Evolutionary conservation across 2,797 vertebrate genomes (phyloP).

Genomic region (Pelochelys cantorii): DNA sequence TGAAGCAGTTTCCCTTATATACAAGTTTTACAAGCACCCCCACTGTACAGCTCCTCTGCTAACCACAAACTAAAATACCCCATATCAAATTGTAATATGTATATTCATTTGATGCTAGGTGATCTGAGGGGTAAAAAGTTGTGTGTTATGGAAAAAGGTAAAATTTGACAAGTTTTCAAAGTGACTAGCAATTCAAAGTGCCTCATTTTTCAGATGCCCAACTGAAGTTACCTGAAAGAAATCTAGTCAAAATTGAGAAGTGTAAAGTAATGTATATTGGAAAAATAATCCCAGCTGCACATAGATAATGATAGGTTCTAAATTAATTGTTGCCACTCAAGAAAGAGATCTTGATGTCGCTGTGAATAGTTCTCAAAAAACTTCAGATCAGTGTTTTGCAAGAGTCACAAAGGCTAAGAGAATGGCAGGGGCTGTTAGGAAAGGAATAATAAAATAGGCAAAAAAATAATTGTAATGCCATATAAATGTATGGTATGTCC

Average conservation of each 20-base stretch:
- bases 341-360: not conserved
- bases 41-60: too few relatives aligned
- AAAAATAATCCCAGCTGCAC: not conserved
- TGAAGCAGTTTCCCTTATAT: too few relatives aligned
- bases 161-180: not conserved
- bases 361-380: not conserved
- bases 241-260: not conserved
- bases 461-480: not conserved
- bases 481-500: not conserved
- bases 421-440: not conserved
- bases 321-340: not conserved
- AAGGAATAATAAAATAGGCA: not conserved
- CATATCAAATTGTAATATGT: not conserved
- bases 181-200: not conserved
- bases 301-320: not conserved
- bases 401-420: not conserved
- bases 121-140: not conserved
- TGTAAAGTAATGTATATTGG: not conserved
- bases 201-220: not conserved
- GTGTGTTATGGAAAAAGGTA: not conserved
- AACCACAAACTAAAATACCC: slow-evolving; percentile 19
- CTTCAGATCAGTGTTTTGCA: not conserved
- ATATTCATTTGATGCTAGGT: not conserved
- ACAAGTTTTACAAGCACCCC: too few relatives aligned
- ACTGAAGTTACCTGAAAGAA: not conserved